Evolutionary conservation across 2,888 invertebrate genomes (phyloP).

Genomic region (Choreutis nemorana): DNA sequence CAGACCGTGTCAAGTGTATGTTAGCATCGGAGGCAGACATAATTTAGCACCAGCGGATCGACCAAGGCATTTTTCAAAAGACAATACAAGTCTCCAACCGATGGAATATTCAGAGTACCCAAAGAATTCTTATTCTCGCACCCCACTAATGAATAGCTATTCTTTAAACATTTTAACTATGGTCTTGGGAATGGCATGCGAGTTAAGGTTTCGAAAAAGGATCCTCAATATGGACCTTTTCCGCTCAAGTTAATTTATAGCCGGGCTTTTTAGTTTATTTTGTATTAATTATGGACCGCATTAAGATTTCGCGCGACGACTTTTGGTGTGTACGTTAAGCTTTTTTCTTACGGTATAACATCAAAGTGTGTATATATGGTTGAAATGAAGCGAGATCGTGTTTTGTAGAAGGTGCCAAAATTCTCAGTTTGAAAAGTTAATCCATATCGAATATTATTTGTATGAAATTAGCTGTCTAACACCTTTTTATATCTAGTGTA

Average conservation of each 20-base stretch:
- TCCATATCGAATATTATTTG: too few relatives aligned
- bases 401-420: too few relatives aligned
- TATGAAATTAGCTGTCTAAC: too few relatives aligned
- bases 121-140: conserved; percentile 65
- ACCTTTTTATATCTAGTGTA: too few relatives aligned
- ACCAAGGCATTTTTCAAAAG: conserved; percentile 56
- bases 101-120: conserved; percentile 60
- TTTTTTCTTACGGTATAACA: too few relatives aligned
- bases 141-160: conserved; percentile 67
- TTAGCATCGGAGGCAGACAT: conserved; percentile 33
- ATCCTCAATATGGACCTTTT: conserved; percentile 59
- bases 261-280: conserved; percentile 44
- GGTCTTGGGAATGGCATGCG: conserved; percentile 59
- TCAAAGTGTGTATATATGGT: too few relatives aligned
- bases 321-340: too few relatives aligned
- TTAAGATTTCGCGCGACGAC: conserved; percentile 40
- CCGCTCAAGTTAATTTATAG: conserved; percentile 60
- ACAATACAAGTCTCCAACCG: conserved; percentile 56
- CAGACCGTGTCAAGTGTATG: conserved; percentile 28
- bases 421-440: too few relatives aligned
- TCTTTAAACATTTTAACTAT: conserved; percentile 65
- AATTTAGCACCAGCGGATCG: conserved; percentile 47
- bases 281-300: conserved; percentile 50
- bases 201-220: conserved; percentile 65
- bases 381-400: too few relatives aligned